Evolutionary conservation across 2,113 vertebrate species (phyloP).

Genomic region (Narcine bancroftii): DNA sequence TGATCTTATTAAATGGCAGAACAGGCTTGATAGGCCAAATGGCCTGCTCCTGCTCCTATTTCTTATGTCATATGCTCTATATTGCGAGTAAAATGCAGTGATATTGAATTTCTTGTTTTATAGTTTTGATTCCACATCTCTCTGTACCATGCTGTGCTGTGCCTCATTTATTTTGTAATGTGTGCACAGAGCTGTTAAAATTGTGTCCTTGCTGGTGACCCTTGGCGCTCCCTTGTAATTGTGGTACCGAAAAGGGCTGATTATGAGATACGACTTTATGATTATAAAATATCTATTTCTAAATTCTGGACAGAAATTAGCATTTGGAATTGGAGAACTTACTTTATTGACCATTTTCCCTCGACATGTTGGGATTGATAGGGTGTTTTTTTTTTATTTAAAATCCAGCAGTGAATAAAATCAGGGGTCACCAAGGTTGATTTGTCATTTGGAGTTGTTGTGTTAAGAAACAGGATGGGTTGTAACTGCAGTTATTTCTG

Average conservation of each 20-base stretch:
- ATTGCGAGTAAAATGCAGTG: neutral
- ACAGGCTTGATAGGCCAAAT: too few species aligned
- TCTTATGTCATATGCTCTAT: neutral
- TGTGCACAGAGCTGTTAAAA: neutral
- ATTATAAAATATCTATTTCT: neutral
- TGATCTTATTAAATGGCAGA: too few species aligned
- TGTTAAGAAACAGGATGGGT: neutral
- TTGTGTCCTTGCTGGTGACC: neutral
- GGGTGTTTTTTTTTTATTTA: neutral
- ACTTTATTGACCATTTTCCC: neutral
- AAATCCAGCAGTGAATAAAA: too few species aligned
- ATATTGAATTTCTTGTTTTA: neutral
- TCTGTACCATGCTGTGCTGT: neutral
- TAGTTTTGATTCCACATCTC: neutral
- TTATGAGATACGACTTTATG: neutral
- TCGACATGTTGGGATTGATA: neutral
- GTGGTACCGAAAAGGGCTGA: neutral
- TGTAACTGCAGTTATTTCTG: neutral
- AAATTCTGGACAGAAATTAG: neutral
- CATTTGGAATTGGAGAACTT: neutral
- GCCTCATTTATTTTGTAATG: neutral
- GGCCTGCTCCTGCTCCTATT: too few species aligned
- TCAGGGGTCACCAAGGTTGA: too few species aligned
- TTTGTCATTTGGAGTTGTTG: neutral
- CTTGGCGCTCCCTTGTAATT: neutral